These are phyloP conservation scores for Carlito syrichta DNA, from an alignment of 2,113 vertebrate genomes.

Conservation along the genomic window DNA sequence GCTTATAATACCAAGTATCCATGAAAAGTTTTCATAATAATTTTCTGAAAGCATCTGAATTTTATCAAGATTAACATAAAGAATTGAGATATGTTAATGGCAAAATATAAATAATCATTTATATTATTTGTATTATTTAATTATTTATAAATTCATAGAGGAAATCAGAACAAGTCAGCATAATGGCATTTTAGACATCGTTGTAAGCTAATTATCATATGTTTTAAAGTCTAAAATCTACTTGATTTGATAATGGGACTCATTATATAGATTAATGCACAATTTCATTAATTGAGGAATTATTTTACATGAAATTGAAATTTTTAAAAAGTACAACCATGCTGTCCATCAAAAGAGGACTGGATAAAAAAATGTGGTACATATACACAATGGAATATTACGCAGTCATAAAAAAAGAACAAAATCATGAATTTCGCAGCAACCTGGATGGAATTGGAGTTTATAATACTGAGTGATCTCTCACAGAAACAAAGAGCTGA, in stretches of 20 bases:
- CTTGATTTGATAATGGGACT: background rate
- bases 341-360: no score
- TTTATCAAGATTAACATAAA: background rate
- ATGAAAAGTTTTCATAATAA: background rate
- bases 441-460: no score
- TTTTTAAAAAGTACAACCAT: background rate
- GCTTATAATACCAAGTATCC: background rate
- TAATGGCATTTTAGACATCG: background rate
- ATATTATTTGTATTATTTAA: no score
- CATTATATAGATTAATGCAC: background rate
- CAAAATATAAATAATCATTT: background rate
- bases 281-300: background rate
- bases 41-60: background rate
- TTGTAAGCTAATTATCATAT: background rate
- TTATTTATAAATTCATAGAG: slow-evolving; percentile 1
- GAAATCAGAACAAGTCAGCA: background rate
- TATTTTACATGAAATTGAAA: background rate
- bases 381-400: no score
- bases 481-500: no score
- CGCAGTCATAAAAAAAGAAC: no score
- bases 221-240: background rate
- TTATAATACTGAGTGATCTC: no score
- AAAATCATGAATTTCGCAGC: no score
- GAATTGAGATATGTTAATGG: background rate
- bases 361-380: no score